Evolutionary conservation across 2,797 vertebrate species (phyloP).

Genomic region (Neosilurus mollespiculum): DNA sequence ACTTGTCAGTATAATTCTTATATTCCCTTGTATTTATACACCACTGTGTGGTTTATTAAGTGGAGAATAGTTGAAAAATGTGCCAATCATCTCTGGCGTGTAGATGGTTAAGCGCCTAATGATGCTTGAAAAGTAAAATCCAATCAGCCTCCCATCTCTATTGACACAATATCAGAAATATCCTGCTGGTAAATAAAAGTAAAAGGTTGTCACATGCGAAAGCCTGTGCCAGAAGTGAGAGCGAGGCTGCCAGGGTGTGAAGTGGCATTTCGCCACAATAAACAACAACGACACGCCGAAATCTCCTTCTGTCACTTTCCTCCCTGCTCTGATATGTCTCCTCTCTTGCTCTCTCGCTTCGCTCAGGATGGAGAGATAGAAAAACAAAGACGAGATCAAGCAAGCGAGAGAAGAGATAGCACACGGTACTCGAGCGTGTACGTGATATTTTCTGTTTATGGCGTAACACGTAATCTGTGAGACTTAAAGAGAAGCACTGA

Average conservation of each 20-base stretch:
- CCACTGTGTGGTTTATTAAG: background rate
- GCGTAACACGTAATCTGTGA: background rate
- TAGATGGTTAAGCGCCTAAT: slow-evolving; percentile 17
- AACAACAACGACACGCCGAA: slow-evolving; percentile 46
- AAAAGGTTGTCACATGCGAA: slow-evolving; percentile 21
- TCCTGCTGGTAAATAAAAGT: slow-evolving; percentile 36
- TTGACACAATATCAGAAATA: slow-evolving; percentile 8
- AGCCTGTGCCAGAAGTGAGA: slow-evolving; percentile 23
- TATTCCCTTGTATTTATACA: background rate
- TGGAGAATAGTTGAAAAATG: slow-evolving; percentile 13
- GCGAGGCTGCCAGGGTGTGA: slow-evolving; percentile 33
- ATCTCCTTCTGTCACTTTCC: slow-evolving; percentile 43
- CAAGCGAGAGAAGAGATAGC: slow-evolving; percentile 11
- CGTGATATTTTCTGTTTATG: slow-evolving; percentile 3
- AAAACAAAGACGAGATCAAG: background rate
- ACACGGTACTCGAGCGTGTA: slow-evolving; percentile 9
- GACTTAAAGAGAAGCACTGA: background rate
- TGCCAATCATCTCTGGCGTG: slow-evolving; percentile 13
- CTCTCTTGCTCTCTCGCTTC: slow-evolving; percentile 2
- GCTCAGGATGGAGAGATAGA: background rate
- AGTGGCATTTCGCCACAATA: slow-evolving; percentile 29
- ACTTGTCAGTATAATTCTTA: background rate
- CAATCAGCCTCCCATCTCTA: background rate
- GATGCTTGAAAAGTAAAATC: slow-evolving; percentile 19
- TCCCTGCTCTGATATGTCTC: slow-evolving; percentile 37